Base-by-base conservation (phyloP, 1,140 invertebrate genomes). In the Plectrocnemia conspersa region DNA sequence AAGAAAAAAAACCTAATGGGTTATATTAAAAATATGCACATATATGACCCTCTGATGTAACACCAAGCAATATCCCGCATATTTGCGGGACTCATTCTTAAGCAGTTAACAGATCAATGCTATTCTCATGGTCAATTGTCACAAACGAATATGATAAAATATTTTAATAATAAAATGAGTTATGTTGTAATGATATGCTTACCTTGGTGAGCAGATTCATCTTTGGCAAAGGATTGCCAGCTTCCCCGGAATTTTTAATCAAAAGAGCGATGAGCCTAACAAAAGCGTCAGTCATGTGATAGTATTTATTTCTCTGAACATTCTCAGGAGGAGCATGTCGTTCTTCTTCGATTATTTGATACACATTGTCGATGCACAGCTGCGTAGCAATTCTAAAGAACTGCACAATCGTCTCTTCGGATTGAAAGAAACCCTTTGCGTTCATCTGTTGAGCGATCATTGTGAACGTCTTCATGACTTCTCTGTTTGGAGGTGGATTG, bases 301-400 rank as follows among this genome's bases (percentile, higher is more conserved):
- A 98, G 71, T 94, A 97, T 71, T 97, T 97, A 22, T 89, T 84
- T 54, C 93, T 79, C 47, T 89, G 76, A 1, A 82, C 70, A 24
- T 77, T 76, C 10, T 73, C 63, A 3, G 72, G 69, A 0, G 74
- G 73, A 38, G 68, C 73, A 18, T 67, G 50, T 16, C 72, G 65
- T 15, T 77, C 75, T 54, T 84, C 81, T 4, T 72, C 73, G n/a
- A 83, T 67, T 50, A 77, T 77, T 52, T 93, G 79, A 70, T 97
- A 97, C 42, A 93, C 93, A 38, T 95, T 81, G 65, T 98, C 94
- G 0, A 97, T 90, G 70, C 96, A 98, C 79, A 98, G 88, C 68
- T 98, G 93, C 0, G 93, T 96, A 42, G 92, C 95, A 15, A 97
- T 82, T 21, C 96, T 84, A 78, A 99, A 98, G 75, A 99, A 99